Evolutionary conservation across 1,140 invertebrate genomes (phyloP), one percentile per base, ranked within the genome.

Genomic region (Artemia franciscana): DNA sequence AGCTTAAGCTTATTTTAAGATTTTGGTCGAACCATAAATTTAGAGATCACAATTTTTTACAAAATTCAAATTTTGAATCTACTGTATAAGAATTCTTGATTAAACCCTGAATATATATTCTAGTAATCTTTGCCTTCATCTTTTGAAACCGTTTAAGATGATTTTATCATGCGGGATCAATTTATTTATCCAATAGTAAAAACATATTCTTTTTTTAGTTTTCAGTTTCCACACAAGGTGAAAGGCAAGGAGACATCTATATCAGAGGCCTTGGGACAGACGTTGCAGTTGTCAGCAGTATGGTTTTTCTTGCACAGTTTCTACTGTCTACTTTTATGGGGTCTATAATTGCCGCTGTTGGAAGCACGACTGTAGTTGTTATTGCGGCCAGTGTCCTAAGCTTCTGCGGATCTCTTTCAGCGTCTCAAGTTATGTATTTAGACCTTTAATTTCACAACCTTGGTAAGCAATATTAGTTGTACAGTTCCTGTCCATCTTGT

Each of bases 221-320:
- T 58, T 57, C 63, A 12, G 63, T 60, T 25, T 56, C 61, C n/a
- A 23, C 30, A 12, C 51, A 60, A 21, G 63, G 63, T 18, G 60
- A 63, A 21, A 27, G 60, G 9, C 56, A 62, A n/a, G 59, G 24
- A 23, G 24, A 26, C 24, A 24, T 39, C 4, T 77, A 80, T 65
- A 75, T 84, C 1, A 79, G 92, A 12, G 92, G 92, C 2, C 75
- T 96, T 5, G 92, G 92, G 2, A 95, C 92, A 0, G 91, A 95
- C 70, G 80, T 96, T 0, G 91, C 90, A 0, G 83, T 94, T 62
- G 85, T 96, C 23, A 90, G 88, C 66, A 89, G 85, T 67, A 94
- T 93, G 86, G 91, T 95, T 2, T 96, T 95, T 73, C 76, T 94
- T 51, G 91, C 90, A 0, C 92, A 96, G 73, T 91, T 95, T 67